Conservation (phyloP, 2,888 invertebrate species). For the Parnassius mnemosyne region DNA sequence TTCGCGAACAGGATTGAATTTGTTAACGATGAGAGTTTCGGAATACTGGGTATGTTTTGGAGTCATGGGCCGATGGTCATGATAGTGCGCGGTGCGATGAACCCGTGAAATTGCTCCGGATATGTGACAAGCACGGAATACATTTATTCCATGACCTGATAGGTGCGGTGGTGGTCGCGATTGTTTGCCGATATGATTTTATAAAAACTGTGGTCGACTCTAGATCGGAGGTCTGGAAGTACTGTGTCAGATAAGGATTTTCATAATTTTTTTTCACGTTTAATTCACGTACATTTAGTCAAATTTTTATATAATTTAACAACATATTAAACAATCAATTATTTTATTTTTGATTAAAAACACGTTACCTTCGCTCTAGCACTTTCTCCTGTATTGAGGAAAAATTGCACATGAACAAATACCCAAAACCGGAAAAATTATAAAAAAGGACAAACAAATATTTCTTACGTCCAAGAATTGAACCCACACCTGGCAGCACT, state of each 20-base stretch:
- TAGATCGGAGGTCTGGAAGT: no score
- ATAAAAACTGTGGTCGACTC: background rate
- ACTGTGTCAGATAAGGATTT: no score
- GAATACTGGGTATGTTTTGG: slow-evolving; percentile 48
- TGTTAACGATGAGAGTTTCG: background rate
- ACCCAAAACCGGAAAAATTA: no score
- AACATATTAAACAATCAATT: background rate
- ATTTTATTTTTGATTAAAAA: no score
- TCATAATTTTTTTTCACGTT: no score
- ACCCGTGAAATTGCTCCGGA: slow-evolving; percentile 63
- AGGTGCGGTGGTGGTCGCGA: background rate
- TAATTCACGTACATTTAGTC: no score
- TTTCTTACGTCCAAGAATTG: no score
- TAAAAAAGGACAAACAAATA: no score
- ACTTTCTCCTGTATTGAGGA: no score
- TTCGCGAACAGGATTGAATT: background rate
- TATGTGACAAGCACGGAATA: slow-evolving; percentile 51
- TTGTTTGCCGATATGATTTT: slow-evolving; percentile 9
- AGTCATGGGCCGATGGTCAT: slow-evolving; percentile 52
- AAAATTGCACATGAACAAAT: no score
- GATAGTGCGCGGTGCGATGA: slow-evolving; percentile 50
- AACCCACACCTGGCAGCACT: no score
- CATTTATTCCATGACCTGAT: slow-evolving; percentile 13
- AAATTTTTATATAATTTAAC: slow-evolving; percentile 1
- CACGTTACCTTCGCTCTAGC: no score